Conservation (phyloP, 1,140 invertebrate species). For the Anastrepha obliqua region DNA sequence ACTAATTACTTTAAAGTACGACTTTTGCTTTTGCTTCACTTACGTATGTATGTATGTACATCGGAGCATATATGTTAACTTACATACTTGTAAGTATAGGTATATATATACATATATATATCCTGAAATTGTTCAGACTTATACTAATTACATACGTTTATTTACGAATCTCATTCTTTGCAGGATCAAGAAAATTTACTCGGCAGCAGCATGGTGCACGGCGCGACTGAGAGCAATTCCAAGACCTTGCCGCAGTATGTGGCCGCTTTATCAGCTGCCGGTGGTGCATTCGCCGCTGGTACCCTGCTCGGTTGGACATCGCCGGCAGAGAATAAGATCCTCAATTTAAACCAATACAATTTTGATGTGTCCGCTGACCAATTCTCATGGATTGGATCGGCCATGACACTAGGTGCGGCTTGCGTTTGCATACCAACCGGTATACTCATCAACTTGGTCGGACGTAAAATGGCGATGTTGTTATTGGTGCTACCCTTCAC, state of each 20-base stretch:
- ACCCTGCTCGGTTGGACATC: slow-evolving; percentile 86
- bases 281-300: slow-evolving; percentile 77
- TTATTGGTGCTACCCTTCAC: slow-evolving; percentile 82
- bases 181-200: slow-evolving; percentile 72
- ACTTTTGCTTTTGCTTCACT: background rate
- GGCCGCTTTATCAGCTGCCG: slow-evolving; percentile 79
- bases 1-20: too few relatives aligned
- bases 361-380: slow-evolving; percentile 76
- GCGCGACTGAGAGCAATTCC: slow-evolving; percentile 62
- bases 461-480: slow-evolving; percentile 85
- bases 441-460: slow-evolving; percentile 83
- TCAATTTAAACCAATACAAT: slow-evolving; percentile 75
- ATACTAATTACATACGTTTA: background rate
- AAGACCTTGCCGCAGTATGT: slow-evolving; percentile 81
- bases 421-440: slow-evolving; percentile 83
- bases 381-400: slow-evolving; percentile 84
- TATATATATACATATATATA: too few relatives aligned
- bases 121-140: too few relatives aligned
- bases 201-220: slow-evolving; percentile 68
- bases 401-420: slow-evolving; percentile 83
- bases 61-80: too few relatives aligned
- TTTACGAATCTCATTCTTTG: background rate
- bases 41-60: background rate
- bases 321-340: slow-evolving; percentile 77
- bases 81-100: too few relatives aligned